phyloP scores from a whole-genome alignment of 2,113 vertebrate species.

The Xenopus borealis region DNA sequence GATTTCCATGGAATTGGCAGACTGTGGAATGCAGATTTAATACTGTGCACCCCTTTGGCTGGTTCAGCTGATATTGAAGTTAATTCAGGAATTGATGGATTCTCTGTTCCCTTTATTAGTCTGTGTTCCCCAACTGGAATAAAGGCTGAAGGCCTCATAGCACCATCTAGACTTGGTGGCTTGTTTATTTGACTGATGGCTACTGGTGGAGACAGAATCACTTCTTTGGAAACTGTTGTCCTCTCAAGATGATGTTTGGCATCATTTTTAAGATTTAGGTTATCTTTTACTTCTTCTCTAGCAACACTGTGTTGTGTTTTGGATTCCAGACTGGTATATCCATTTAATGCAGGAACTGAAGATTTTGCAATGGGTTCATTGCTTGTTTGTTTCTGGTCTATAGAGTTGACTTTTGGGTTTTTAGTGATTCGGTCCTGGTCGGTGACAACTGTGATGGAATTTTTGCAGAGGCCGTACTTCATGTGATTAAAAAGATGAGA shows the following conservation, averaged over 20 bases:
- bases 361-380: conserved; percentile 52
- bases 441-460: conserved; percentile 89
- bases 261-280: conserved; percentile 53
- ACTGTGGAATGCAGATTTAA: conserved; percentile 72
- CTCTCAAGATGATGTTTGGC: conserved; percentile 55
- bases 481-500: conserved; percentile 98
- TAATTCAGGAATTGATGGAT: conserved; percentile 52
- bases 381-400: conserved; percentile 59
- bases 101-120: conserved; percentile 58
- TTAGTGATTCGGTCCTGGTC: conserved; percentile 76
- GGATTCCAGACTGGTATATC: conserved; percentile 51
- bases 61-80: conserved; percentile 54
- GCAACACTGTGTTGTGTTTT: conserved; percentile 59
- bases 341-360: conserved; percentile 48
- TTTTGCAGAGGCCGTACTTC: conserved; percentile 96
- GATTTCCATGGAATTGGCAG: conserved; percentile 72
- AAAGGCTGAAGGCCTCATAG: conserved; percentile 76
- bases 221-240: conserved; percentile 50
- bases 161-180: conserved; percentile 57
- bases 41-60: conserved; percentile 56
- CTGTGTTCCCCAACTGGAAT: conserved; percentile 70
- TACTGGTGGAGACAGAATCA: conserved; percentile 19
- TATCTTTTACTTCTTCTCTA: conserved; percentile 67
- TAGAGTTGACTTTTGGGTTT: conserved; percentile 56
- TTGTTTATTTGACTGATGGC: conserved; percentile 46